Percentiles rank a stretch among this genome's conserved stretches.
Conservation (phyloP, 2,888 invertebrate genomes). For the Apodemia zela region DNA sequence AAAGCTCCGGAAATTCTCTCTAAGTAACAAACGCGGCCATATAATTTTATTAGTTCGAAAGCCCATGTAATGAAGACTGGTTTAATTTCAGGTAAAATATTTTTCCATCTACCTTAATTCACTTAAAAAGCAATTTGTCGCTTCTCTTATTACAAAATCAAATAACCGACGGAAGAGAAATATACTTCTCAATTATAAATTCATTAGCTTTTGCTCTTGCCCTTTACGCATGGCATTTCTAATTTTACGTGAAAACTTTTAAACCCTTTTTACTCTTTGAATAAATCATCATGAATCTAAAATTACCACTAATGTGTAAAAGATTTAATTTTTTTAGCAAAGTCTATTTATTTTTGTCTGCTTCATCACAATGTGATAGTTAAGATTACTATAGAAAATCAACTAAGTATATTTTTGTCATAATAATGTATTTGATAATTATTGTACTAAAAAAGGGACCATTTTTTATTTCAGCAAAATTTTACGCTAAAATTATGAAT, state of each 20-base stretch:
- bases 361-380: no score
- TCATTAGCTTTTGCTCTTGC: slow-evolving; percentile 1
- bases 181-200: slow-evolving; percentile 14
- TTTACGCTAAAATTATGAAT: no score
- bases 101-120: slow-evolving; percentile 18
- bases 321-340: background rate
- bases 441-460: no score
- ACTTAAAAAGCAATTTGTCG: slow-evolving; percentile 14
- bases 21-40: slow-evolving; percentile 55
- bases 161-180: slow-evolving; percentile 12
- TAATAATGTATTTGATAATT: no score
- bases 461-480: no score
- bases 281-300: background rate
- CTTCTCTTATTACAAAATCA: slow-evolving; percentile 11
- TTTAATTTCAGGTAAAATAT: slow-evolving; percentile 14
- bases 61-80: slow-evolving; percentile 23
- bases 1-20: slow-evolving; percentile 36
- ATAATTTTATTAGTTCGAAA: slow-evolving; percentile 55
- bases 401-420: no score
- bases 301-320: background rate
- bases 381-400: no score
- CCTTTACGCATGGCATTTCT: slow-evolving; percentile 12
- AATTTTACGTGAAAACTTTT: background rate
- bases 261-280: slow-evolving; percentile 5
- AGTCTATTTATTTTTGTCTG: no score